phyloP scores from a whole-genome alignment of 2,113 vertebrate species.

The Regulus satrapa region DNA sequence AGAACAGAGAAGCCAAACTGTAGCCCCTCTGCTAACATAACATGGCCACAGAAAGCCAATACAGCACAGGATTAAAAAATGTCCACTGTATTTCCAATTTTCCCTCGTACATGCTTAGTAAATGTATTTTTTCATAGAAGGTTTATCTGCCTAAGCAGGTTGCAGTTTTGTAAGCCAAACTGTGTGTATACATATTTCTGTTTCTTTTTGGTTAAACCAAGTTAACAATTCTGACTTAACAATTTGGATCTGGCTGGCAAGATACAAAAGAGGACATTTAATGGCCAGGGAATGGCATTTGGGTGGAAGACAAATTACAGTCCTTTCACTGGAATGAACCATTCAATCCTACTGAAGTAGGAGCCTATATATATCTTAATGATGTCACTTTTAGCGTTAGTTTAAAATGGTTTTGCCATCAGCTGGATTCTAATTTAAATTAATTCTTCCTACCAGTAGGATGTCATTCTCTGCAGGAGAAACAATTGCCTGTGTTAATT shows the following conservation, averaged over 20 bases:
- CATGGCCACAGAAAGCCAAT: background rate
- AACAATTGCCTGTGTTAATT: background rate
- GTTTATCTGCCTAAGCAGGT: background rate
- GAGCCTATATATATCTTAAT: background rate
- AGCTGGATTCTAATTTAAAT: background rate
- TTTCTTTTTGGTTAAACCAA: background rate
- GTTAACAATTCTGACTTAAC: background rate
- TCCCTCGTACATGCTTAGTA: background rate
- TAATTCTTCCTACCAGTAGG: background rate
- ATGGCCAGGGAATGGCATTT: background rate
- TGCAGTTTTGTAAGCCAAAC: background rate
- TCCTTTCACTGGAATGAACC: background rate
- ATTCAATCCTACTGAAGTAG: background rate
- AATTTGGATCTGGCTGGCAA: background rate
- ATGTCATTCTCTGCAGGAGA: background rate
- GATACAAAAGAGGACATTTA: background rate
- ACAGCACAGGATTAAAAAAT: background rate
- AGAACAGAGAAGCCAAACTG: background rate
- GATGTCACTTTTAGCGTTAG: background rate
- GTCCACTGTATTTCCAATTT: background rate
- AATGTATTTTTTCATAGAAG: background rate
- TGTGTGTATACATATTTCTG: background rate
- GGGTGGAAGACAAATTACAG: background rate
- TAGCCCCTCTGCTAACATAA: background rate
- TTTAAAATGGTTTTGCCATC: background rate